Evolutionary conservation across 2,113 vertebrate genomes (phyloP), one percentile per base, ranked within the genome.

Genomic region (Paratilapia polleni): DNA sequence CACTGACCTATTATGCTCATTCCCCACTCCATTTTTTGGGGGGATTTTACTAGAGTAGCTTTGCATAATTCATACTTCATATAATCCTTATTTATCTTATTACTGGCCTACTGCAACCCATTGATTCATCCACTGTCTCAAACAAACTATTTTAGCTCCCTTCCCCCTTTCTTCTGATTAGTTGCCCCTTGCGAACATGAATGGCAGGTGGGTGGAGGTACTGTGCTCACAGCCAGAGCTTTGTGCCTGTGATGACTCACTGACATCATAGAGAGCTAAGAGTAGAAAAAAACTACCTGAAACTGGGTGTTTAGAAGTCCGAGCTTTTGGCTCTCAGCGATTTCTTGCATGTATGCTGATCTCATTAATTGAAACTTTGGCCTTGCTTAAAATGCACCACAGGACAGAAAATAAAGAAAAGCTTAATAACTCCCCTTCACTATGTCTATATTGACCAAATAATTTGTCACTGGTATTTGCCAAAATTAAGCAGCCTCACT

Each of bases 61-160:
- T 31, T 31, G 31, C 31, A 31, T 31, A 31, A 31, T 31, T 31
- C 31, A 31, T 31, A 31, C 12, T 11, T 43, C 41, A n/a, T n/a
- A n/a, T 47, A 47, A 47, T 6, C 14, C 15, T 15, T 47, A 4
- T 6, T 47, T 15, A 66, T 4, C 38, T 66, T 22, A 66, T 43
- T 43, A 43, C 38, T 66, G 24, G 1, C 63, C 24, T 66, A 66
- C 15, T 43, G 13, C 38, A 66, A 36, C 38, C 24, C n/a, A n/a
- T 43, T 4, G 24, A 66, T 36, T 0, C 63, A 10, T 66, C 62
- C 36, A 66, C 36, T 22, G 36, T 24, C 4, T 0, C 41, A 64
- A 64, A 41, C 7, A 64, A 6, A 64, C 38, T 2, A 64, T 64
- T 64, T 64, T 64, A 64, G 0, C 62, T 66, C 62, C 0, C n/a